These are phyloP conservation scores for Gallinago stenura DNA, from an alignment of 2,797 vertebrate genomes.

Conservation along the genomic window DNA sequence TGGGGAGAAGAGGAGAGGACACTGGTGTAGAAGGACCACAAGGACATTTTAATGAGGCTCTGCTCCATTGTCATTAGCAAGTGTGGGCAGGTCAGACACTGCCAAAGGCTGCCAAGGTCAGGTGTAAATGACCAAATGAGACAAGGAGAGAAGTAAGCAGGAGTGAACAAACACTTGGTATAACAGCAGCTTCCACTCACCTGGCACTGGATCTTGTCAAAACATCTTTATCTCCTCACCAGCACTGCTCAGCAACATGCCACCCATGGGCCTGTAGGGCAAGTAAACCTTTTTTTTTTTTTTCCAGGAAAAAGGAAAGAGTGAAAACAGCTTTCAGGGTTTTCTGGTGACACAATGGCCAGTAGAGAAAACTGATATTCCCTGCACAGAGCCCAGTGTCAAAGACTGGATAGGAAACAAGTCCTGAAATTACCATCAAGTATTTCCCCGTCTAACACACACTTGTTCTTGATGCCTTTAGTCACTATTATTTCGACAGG, in stretches of 20 bases:
- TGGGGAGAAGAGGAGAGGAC: not conserved
- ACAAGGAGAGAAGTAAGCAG: not conserved
- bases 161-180: not conserved
- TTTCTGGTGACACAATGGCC: not conserved
- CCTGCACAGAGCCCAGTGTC: not conserved
- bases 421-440: not conserved
- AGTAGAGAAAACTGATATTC: constrained; percentile 1
- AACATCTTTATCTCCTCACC: constrained; percentile 6
- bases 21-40: not conserved
- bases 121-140: not conserved
- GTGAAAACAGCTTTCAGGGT: not conserved
- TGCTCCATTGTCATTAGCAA: not conserved
- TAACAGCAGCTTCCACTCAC: constrained; percentile 22
- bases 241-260: not conserved
- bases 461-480: not conserved
- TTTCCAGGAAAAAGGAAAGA: not conserved
- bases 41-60: not conserved
- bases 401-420: not conserved
- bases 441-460: not conserved
- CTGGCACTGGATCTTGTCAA: not conserved
- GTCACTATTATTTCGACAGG: no score
- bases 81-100: not conserved
- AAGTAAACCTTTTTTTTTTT: not conserved
- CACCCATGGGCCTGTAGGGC: not conserved
- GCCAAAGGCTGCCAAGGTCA: not conserved